Conservation (phyloP, 2,113 vertebrate genomes). For the Varanus salvator region DNA sequence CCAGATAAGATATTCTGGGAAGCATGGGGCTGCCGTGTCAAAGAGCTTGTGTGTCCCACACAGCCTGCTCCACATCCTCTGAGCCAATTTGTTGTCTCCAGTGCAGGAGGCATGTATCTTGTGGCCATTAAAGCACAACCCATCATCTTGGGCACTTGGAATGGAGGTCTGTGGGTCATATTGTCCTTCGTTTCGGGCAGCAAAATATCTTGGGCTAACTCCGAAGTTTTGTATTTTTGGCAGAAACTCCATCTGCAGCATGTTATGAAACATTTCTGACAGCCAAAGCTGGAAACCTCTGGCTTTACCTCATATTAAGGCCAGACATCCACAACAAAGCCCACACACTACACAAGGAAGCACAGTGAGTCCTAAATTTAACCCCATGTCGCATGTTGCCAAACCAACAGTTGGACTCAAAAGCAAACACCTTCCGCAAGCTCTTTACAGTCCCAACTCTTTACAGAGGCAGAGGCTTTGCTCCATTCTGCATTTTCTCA, state of each 20-base stretch:
- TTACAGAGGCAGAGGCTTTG: not conserved
- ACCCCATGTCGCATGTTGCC: too few relatives aligned
- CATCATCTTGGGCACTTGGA: not conserved
- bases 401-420: not conserved
- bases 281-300: not conserved
- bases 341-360: not conserved
- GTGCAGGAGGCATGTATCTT: not conserved
- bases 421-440: not conserved
- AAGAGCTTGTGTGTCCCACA: not conserved
- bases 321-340: too few relatives aligned
- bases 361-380: not conserved
- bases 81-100: not conserved
- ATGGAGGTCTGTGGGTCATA: not conserved
- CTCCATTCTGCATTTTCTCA: not conserved
- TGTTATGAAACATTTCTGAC: not conserved
- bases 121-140: not conserved
- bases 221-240: not conserved
- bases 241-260: not conserved
- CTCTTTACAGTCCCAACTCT: not conserved
- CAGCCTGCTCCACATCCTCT: not conserved
- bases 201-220: not conserved
- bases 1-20: not conserved
- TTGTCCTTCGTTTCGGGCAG: not conserved
- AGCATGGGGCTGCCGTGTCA: not conserved
- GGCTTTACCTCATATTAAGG: not conserved